Conservation (phyloP, 2,797 vertebrate species). For the Cossypha niveicapilla region DNA sequence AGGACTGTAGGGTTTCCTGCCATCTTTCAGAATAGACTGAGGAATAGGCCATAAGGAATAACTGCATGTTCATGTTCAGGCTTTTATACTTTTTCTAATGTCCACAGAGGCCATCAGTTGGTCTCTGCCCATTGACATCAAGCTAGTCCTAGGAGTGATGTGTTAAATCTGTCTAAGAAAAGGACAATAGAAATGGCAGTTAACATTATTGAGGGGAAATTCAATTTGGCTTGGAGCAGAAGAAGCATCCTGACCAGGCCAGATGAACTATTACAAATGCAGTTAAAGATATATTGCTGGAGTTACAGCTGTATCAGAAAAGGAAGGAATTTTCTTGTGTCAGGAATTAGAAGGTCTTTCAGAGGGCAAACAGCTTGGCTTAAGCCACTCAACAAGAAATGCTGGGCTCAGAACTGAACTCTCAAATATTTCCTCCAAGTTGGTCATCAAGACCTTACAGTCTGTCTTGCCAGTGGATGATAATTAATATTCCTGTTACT, state of each 20-base stretch:
- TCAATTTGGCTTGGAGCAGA: slow-evolving; percentile 19
- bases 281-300: slow-evolving; percentile 16
- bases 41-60: background rate
- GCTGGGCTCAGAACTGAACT: background rate
- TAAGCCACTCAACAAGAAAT: background rate
- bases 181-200: background rate
- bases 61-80: background rate
- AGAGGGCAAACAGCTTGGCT: background rate
- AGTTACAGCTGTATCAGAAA: background rate
- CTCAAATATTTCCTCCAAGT: background rate
- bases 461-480: background rate
- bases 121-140: background rate
- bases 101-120: background rate
- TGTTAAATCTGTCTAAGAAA: slow-evolving; percentile 8
- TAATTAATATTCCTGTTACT: background rate
- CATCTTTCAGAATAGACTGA: background rate
- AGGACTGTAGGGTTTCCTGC: background rate
- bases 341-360: slow-evolving; percentile 15
- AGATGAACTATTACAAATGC: background rate
- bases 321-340: background rate
- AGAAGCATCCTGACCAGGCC: background rate
- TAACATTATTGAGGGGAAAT: slow-evolving; percentile 14
- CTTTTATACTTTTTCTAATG: background rate
- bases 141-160: background rate
- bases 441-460: background rate